A percentile compares a stretch with the other conserved stretches of the same genome.
Evolutionary conservation across 2,888 invertebrate genomes (phyloP).

Genomic region (Morpho achilles): DNA sequence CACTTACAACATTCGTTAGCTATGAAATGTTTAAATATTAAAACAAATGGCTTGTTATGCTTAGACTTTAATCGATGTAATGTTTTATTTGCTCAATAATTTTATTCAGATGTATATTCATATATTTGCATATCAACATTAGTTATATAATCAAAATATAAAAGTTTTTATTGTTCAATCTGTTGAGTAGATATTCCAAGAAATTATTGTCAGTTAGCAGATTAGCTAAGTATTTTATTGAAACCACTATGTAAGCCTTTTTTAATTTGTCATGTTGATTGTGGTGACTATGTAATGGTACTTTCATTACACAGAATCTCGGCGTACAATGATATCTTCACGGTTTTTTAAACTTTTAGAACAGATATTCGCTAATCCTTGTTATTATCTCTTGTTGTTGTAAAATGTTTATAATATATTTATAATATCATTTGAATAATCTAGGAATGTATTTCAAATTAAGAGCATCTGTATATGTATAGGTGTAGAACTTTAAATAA

Average conservation of each 20-base stretch:
- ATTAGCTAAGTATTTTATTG: slow-evolving; percentile 2
- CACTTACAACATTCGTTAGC: slow-evolving; percentile 11
- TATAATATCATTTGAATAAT: slow-evolving; percentile 57
- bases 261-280: too few species aligned
- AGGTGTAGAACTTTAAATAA: slow-evolving; percentile 44
- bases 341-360: slow-evolving; percentile 11
- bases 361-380: slow-evolving; percentile 39
- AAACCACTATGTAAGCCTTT: too few species aligned
- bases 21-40: slow-evolving; percentile 2
- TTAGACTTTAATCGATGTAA: slow-evolving; percentile 14
- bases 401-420: slow-evolving; percentile 68
- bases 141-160: slow-evolving; percentile 22
- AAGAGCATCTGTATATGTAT: slow-evolving; percentile 46
- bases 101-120: slow-evolving; percentile 62
- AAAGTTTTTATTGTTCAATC: slow-evolving; percentile 1
- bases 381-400: slow-evolving; percentile 66
- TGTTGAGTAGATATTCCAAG: slow-evolving; percentile 1
- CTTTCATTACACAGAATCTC: background rate
- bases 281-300: too few species aligned
- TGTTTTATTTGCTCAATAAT: slow-evolving; percentile 28
- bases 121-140: slow-evolving; percentile 65
- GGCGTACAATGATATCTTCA: slow-evolving; percentile 13
- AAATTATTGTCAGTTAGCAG: slow-evolving; percentile 14
- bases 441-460: slow-evolving; percentile 50
- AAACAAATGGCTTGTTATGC: slow-evolving; percentile 16